Conservation (phyloP, 1,140 invertebrate genomes). For the Conus betulinus region DNA sequence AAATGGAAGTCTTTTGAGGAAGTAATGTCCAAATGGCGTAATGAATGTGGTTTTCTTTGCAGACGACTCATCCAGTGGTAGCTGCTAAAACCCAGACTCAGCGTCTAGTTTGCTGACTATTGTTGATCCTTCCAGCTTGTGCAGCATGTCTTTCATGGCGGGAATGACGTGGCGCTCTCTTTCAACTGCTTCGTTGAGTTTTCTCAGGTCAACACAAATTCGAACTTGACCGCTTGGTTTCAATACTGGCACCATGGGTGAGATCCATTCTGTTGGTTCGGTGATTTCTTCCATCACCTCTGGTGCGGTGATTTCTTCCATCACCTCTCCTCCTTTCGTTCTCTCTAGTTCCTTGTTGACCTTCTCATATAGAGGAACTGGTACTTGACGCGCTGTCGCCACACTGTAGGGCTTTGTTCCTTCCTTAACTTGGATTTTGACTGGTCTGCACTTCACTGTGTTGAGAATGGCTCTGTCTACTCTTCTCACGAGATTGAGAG, state of each 20-base stretch:
- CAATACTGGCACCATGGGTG: too few relatives aligned
- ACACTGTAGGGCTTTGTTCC: slow-evolving; percentile 27
- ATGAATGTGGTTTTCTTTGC: slow-evolving; percentile 84
- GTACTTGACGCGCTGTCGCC: slow-evolving; percentile 31
- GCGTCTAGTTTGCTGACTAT: slow-evolving; percentile 27
- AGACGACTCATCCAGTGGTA: slow-evolving; percentile 89
- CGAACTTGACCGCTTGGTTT: too few relatives aligned
- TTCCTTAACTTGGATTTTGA: not conserved
- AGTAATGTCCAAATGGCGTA: slow-evolving; percentile 63
- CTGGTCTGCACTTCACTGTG: not conserved
- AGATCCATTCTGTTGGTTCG: slow-evolving; percentile 9
- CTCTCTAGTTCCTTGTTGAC: slow-evolving; percentile 37
- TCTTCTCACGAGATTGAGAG: not conserved
- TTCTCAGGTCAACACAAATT: too few relatives aligned
- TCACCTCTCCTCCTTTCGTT: slow-evolving; percentile 36
- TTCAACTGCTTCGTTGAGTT: too few relatives aligned
- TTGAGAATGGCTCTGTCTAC: not conserved
- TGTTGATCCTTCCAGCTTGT: not conserved
- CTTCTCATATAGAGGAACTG: slow-evolving; percentile 35
- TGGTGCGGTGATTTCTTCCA: slow-evolving; percentile 36
- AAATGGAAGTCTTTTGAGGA: slow-evolving; percentile 44
- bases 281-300: slow-evolving; percentile 36
- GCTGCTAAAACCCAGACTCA: slow-evolving; percentile 87
- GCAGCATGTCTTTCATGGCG: not conserved
- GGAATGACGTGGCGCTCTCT: too few relatives aligned